Evolutionary conservation across 1,140 invertebrate genomes (phyloP).

Genomic region (Ericerus pela): DNA sequence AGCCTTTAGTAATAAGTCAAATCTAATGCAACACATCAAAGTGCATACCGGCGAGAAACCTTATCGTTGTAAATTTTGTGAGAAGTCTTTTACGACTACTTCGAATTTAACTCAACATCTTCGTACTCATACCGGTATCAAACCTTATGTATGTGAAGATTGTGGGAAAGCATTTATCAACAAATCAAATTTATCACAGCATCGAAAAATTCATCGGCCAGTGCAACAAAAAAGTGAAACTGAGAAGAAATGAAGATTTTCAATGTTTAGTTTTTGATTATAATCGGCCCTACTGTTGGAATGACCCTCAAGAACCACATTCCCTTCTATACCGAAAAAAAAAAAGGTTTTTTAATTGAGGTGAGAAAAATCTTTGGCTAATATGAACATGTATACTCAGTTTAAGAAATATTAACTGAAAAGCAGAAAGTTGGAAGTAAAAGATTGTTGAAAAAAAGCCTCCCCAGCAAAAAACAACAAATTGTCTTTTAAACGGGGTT

Average conservation of each 20-base stretch:
- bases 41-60: constrained; percentile 41
- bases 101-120: constrained; percentile 8
- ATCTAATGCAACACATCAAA: constrained; percentile 62
- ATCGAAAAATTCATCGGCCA: constrained; percentile 20
- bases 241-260: too few relatives aligned
- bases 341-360: too few relatives aligned
- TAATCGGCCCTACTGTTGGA: too few relatives aligned
- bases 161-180: constrained; percentile 42
- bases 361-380: too few relatives aligned
- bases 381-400: too few relatives aligned
- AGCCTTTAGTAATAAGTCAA: constrained; percentile 64
- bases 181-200: constrained; percentile 26
- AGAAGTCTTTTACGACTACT: constrained; percentile 49
- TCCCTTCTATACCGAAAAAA: background rate
- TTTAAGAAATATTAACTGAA: too few relatives aligned
- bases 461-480: too few relatives aligned
- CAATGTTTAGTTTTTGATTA: too few relatives aligned
- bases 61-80: constrained; percentile 27
- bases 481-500: too few relatives aligned
- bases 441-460: too few relatives aligned
- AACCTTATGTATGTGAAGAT: constrained; percentile 51
- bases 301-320: background rate
- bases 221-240: too few relatives aligned
- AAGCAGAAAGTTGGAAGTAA: too few relatives aligned
- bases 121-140: constrained; percentile 34